Evolutionary conservation across 2,113 vertebrate species (phyloP), one percentile per base, ranked within the genome.

Genomic region (Brachypteracias leptosomus): DNA sequence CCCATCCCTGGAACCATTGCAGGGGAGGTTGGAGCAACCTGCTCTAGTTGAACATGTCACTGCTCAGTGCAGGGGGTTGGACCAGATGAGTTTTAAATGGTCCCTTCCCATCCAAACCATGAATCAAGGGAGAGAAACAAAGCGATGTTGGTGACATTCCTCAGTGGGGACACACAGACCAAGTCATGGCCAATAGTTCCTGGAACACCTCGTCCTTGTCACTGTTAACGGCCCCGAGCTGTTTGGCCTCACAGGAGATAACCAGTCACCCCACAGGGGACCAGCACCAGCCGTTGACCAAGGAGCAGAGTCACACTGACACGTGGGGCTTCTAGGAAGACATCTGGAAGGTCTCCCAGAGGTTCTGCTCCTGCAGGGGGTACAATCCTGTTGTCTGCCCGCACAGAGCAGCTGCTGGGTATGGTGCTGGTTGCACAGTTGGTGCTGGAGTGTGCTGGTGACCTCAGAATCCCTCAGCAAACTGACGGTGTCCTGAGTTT

Each of bases 361-460:
- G 16, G 29, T 10, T 46, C 40, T 54, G 79, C 40, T 36, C 49
- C 9, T 35, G 67, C 54, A 47, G 62, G 10, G 11, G 63, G 35
- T 6, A 2, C 9, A 21, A 6, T 13, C 33, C 79, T 8, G 16
- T 2, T 9, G 58, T 8, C 47, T 11, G 28, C 8, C 35, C 1
- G 2, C 49, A 7, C 47, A 7, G 54, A 72, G 79, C 62, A 46
- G 44, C 19, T 4, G 1, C 28, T 20, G 63, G 54, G 9, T 5
- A 2, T 0, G 10, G 42, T 2, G 10, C 1, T 21, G 67, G 40
- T 26, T 13, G 28, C 49, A 16, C 31, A 13, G n/a, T 1, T 4
- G 57, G 3, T 44, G 51, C 24, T 35, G 0, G 0, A 36, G 36
- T 1, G 25, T 38, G 25, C 44, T 6, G 1, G 12, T 26, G 63